These are phyloP conservation scores for Seira ritae DNA, from an alignment of 2,888 invertebrate genomes.

Conservation along the genomic window DNA sequence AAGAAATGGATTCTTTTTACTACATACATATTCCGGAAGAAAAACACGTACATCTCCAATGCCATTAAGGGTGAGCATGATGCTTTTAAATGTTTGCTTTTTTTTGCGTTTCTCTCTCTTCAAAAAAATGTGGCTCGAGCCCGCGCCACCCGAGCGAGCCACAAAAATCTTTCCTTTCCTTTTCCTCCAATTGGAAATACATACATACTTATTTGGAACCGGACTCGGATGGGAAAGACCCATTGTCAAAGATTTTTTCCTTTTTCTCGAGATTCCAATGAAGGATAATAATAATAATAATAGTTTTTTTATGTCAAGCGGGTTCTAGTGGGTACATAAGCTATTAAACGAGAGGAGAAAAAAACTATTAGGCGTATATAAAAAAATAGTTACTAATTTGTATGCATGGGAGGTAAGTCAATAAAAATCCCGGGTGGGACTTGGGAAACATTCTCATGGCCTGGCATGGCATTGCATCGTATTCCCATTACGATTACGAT, in stretches of 20 bases:
- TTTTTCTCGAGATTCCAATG: background rate
- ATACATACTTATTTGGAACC: background rate
- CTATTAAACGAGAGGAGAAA: background rate
- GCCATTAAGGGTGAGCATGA: constrained; percentile 19
- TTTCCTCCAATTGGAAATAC: background rate
- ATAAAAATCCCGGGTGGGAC: constrained; percentile 58
- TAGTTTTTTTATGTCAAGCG: constrained; percentile 47
- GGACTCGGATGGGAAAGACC: background rate
- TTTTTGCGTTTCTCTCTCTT: constrained; percentile 17
- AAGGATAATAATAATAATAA: constrained; percentile 38
- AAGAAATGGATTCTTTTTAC: constrained; percentile 4
- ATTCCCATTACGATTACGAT: no score
- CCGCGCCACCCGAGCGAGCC: background rate
- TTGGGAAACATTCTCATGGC: no score
- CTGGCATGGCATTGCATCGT: no score
- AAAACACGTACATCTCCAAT: constrained; percentile 18
- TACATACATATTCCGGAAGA: no score
- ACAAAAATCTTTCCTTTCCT: background rate
- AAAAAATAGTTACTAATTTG: constrained; percentile 58
- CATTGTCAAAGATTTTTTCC: constrained; percentile 2
- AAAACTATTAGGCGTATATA: constrained; percentile 7
- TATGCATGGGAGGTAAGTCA: constrained; percentile 58
- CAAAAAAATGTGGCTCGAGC: background rate
- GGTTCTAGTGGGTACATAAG: background rate
- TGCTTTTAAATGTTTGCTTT: constrained; percentile 49